Percentiles rank a stretch among this genome's conserved stretches.
phyloP scores from a whole-genome alignment of 2,888 invertebrate genomes.

The Pantelozetes paolii region DNA sequence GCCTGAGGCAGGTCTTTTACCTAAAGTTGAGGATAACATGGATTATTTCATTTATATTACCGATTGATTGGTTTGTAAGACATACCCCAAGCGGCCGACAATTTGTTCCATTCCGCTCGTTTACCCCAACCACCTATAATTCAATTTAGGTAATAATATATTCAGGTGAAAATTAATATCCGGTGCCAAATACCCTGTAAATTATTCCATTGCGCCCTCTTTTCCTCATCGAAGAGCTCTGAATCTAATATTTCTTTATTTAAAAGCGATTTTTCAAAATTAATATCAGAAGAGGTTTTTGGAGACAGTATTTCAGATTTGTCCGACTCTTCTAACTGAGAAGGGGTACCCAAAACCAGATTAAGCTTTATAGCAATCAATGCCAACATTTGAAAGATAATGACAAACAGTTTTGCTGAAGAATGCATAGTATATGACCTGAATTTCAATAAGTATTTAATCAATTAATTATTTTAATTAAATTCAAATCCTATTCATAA shows the following conservation, averaged over 20 bases:
- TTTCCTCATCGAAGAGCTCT: slow-evolving; percentile 25
- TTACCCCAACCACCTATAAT: slow-evolving; percentile 42
- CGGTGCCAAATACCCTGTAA: slow-evolving; percentile 32
- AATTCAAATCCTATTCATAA: too few species aligned
- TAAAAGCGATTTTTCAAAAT: not conserved
- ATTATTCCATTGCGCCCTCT: slow-evolving; percentile 41
- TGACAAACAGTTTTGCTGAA: slow-evolving; percentile 1
- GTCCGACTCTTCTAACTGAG: slow-evolving; percentile 5
- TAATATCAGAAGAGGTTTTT: slow-evolving; percentile 3
- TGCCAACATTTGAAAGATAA: slow-evolving; percentile 28
- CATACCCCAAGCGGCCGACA: slow-evolving; percentile 41
- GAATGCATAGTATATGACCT: slow-evolving; percentile 30
- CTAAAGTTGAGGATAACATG: not conserved
- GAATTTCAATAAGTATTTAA: too few species aligned
- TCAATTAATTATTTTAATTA: too few species aligned
- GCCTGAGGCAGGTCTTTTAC: slow-evolving; percentile 12
- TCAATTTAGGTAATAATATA: not conserved
- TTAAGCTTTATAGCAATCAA: slow-evolving; percentile 24
- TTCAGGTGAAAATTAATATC: not conserved
- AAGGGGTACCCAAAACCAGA: not conserved
- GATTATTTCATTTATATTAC: not conserved
- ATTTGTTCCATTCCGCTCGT: slow-evolving; percentile 42
- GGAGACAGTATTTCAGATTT: not conserved
- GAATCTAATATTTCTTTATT: slow-evolving; percentile 22
- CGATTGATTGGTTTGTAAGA: not conserved